phyloP scores from a whole-genome alignment of 2,113 vertebrate species.

The Seriola quinqueradiata region DNA sequence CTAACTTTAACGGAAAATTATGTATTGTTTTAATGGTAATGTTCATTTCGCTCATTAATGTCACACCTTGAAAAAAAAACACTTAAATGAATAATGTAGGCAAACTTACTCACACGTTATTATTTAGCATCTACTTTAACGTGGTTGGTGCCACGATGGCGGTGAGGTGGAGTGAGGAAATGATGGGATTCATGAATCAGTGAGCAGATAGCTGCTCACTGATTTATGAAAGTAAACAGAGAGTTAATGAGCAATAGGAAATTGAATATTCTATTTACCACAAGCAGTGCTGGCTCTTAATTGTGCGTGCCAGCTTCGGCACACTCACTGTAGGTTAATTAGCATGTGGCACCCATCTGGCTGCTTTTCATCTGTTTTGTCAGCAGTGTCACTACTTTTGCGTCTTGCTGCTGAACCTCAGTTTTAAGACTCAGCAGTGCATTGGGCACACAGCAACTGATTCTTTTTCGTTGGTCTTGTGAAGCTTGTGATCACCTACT shows the following conservation, averaged over 20 bases:
- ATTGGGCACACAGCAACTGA: background rate
- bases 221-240: constrained; percentile 1
- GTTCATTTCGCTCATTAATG: background rate
- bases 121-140: background rate
- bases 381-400: constrained; percentile 12
- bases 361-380: constrained; percentile 16
- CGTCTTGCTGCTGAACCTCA: background rate
- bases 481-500: background rate
- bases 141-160: background rate
- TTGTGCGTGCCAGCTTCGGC: background rate
- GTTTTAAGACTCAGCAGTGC: background rate
- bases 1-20: background rate
- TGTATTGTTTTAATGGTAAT: background rate
- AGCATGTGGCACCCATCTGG: background rate
- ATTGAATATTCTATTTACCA: constrained; percentile 7
- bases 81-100: too few species aligned
- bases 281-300: background rate
- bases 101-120: background rate
- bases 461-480: background rate
- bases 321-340: constrained; percentile 21
- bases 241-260: background rate
- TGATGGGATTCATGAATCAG: background rate
- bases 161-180: background rate
- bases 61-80: background rate
- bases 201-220: background rate